These are phyloP conservation scores for Neoseiulus cucumeris DNA, from an alignment of 1,140 invertebrate genomes.

Conservation along the genomic window DNA sequence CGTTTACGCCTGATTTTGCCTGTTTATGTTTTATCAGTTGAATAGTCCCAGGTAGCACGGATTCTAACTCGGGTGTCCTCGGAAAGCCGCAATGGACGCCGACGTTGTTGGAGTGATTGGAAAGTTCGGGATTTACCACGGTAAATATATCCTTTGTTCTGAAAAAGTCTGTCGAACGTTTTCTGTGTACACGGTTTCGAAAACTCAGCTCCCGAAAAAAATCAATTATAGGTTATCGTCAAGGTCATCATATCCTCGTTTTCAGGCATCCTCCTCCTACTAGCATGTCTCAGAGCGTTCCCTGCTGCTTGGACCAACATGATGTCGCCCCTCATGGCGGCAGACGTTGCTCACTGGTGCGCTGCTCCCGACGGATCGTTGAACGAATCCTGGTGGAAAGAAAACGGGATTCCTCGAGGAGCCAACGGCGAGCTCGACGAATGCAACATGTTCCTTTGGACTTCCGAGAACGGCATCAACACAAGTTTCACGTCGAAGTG, in stretches of 20 bases:
- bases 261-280: neutral
- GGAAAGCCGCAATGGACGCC: neutral
- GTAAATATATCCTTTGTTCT: neutral
- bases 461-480: neutral
- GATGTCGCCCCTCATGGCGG: slow-evolving; percentile 8
- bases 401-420: neutral
- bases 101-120: slow-evolving; percentile 1
- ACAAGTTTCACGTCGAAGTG: neutral
- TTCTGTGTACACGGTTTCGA: neutral
- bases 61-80: too few relatives aligned
- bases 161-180: neutral
- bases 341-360: neutral
- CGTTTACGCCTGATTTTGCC: too few relatives aligned
- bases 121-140: neutral
- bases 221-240: neutral
- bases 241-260: neutral
- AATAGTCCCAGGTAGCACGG: too few relatives aligned
- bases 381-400: neutral
- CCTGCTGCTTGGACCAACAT: neutral
- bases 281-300: neutral
- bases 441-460: neutral
- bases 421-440: neutral
- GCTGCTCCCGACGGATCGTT: neutral
- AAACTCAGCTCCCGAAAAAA: neutral
- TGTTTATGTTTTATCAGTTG: too few relatives aligned